These are phyloP conservation scores for Leptura quadrifasciata DNA, from an alignment of 2,888 invertebrate genomes.

Conservation along the genomic window DNA sequence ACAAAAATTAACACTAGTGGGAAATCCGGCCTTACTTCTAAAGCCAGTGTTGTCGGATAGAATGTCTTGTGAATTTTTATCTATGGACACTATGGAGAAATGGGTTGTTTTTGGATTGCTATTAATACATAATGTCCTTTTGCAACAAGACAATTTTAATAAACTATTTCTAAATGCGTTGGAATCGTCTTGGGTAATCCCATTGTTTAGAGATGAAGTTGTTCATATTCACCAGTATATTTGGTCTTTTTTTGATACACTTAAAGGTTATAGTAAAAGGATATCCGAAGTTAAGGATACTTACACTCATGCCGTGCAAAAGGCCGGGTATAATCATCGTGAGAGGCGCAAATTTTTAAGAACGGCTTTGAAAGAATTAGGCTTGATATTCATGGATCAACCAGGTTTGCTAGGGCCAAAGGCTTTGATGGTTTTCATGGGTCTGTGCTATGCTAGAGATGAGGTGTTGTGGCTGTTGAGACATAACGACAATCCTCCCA, in stretches of 20 bases:
- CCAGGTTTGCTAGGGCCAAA: slow-evolving; percentile 98
- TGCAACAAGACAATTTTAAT: slow-evolving; percentile 85
- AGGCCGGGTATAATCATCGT: slow-evolving; percentile 93
- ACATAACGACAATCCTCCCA: slow-evolving; percentile 96
- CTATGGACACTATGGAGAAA: slow-evolving; percentile 95
- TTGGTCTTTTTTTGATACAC: slow-evolving; percentile 93
- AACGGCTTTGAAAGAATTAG: slow-evolving; percentile 95
- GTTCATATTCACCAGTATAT: slow-evolving; percentile 96
- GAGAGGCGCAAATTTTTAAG: slow-evolving; percentile 97
- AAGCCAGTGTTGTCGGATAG: slow-evolving; percentile 96
- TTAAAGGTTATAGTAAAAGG: slow-evolving; percentile 95
- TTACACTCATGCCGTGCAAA: slow-evolving; percentile 91
- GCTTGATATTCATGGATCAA: slow-evolving; percentile 96
- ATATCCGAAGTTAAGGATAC: slow-evolving; percentile 97
- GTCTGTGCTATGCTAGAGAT: slow-evolving; percentile 95
- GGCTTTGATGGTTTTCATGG: slow-evolving; percentile 96
- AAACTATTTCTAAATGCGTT: slow-evolving; percentile 94
- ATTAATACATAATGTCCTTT: slow-evolving; percentile 89
- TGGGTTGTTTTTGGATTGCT: slow-evolving; percentile 98
- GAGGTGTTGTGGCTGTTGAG: slow-evolving; percentile 97
- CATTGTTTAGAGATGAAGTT: slow-evolving; percentile 97
- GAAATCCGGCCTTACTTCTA: slow-evolving; percentile 94
- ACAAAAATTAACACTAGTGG: slow-evolving; percentile 93
- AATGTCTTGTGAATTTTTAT: slow-evolving; percentile 98
- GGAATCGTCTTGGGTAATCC: slow-evolving; percentile 95